These are phyloP conservation scores for Pardalotus punctatus DNA, from an alignment of 2,113 vertebrate species.

Conservation along the genomic window DNA sequence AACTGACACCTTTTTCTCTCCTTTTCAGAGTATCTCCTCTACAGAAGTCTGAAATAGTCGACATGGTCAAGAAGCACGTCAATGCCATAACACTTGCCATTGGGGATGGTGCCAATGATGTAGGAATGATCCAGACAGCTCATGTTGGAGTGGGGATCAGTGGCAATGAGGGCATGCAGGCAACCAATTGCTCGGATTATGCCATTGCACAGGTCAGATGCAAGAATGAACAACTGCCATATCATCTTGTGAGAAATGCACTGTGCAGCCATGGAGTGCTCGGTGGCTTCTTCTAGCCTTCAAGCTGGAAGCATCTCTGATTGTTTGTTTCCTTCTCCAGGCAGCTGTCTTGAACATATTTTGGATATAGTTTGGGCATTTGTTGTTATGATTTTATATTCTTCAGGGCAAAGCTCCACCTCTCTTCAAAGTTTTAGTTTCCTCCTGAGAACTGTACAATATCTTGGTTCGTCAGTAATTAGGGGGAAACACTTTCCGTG, in stretches of 20 bases:
- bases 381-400: not conserved
- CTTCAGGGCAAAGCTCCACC: not conserved
- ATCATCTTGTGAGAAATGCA: not conserved
- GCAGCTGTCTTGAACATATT: not conserved
- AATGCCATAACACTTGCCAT: constrained; percentile 98
- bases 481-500: not conserved
- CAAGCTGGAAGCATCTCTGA: not conserved
- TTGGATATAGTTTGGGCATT: not conserved
- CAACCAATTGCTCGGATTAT: constrained; percentile 96
- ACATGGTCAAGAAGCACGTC: constrained; percentile 97
- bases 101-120: constrained; percentile 95
- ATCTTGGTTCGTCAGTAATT: not conserved
- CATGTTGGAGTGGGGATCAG: constrained; percentile 98
- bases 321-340: not conserved
- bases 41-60: constrained; percentile 98
- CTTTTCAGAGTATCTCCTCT: constrained; percentile 91
- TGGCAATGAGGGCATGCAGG: constrained; percentile 98
- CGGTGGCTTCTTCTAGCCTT: not conserved
- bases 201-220: constrained; percentile 93
- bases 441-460: not conserved
- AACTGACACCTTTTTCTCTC: constrained; percentile 58
- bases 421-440: not conserved
- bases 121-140: constrained; percentile 98
- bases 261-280: not conserved
- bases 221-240: not conserved